Evolutionary conservation across 2,797 vertebrate genomes (phyloP).

Genomic region (Gymnocypris eckloni): DNA sequence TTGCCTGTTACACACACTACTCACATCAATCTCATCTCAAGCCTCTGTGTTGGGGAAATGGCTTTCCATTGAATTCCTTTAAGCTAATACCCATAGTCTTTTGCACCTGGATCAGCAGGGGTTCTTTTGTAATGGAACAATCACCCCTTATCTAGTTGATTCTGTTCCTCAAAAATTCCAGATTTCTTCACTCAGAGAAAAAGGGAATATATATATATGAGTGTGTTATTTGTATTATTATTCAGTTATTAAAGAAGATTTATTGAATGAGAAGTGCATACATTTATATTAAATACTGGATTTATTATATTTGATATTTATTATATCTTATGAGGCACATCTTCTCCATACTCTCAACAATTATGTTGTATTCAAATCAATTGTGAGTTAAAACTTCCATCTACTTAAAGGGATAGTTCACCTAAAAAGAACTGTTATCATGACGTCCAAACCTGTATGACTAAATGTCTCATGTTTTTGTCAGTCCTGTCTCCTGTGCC

Average conservation of each 20-base stretch:
- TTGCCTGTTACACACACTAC: not conserved
- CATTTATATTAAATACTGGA: not conserved
- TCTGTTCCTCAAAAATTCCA: not conserved
- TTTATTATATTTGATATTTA: not conserved
- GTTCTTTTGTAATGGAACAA: constrained; percentile 7
- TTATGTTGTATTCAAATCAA: not conserved
- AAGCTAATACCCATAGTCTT: constrained; percentile 43
- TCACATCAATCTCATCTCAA: constrained; percentile 1
- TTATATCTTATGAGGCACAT: too few species aligned
- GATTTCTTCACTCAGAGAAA: not conserved
- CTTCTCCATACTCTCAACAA: not conserved
- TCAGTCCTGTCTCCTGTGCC: too few species aligned
- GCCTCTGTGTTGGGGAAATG: constrained; percentile 61
- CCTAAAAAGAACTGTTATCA: not conserved
- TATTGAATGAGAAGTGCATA: not conserved
- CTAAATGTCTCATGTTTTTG: not conserved
- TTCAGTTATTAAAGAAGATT: not conserved
- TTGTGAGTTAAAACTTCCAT: not conserved
- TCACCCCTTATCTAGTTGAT: not conserved
- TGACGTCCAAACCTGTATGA: not conserved
- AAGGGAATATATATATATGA: too few species aligned
- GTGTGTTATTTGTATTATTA: not conserved
- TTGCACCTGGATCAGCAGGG: constrained; percentile 16
- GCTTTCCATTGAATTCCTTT: constrained; percentile 67
- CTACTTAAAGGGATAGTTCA: not conserved